A percentile compares a stretch with the other conserved stretches of the same genome.
Conservation (phyloP, 2,797 vertebrate species). For the Euphonia xanthogaster region DNA sequence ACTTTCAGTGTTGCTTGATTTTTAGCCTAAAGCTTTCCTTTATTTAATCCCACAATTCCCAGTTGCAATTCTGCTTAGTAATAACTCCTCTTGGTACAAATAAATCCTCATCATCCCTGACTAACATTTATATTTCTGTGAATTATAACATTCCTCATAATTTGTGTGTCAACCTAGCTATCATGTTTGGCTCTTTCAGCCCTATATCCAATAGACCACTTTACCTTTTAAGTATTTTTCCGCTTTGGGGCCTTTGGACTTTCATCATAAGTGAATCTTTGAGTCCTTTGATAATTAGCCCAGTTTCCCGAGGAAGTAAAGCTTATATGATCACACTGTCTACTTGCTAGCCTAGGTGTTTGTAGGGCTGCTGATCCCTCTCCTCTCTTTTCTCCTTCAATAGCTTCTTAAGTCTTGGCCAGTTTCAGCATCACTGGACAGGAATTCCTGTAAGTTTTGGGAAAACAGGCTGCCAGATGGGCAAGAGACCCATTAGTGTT, state of each 20-base stretch:
- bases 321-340: background rate
- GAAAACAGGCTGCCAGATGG: background rate
- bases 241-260: background rate
- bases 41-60: constrained; percentile 46
- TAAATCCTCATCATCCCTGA: constrained; percentile 45
- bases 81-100: constrained; percentile 39
- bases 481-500: background rate
- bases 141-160: constrained; percentile 45
- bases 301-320: background rate
- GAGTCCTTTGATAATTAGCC: constrained; percentile 19
- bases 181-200: background rate
- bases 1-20: background rate
- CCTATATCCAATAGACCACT: background rate
- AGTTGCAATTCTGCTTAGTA: constrained; percentile 13
- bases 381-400: background rate
- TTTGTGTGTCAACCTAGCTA: constrained; percentile 29
- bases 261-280: constrained; percentile 7
- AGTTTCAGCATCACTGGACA: constrained; percentile 6
- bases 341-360: background rate
- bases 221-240: constrained; percentile 47
- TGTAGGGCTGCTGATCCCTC: background rate
- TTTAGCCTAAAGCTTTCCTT: constrained; percentile 38
- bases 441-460: constrained; percentile 2
- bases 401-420: background rate
- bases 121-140: constrained; percentile 51